Percentiles rank a stretch among this genome's conserved stretches.
These are phyloP conservation scores for Didymodactylos carnosus DNA, from an alignment of 2,888 invertebrate genomes.

Conservation along the genomic window DNA sequence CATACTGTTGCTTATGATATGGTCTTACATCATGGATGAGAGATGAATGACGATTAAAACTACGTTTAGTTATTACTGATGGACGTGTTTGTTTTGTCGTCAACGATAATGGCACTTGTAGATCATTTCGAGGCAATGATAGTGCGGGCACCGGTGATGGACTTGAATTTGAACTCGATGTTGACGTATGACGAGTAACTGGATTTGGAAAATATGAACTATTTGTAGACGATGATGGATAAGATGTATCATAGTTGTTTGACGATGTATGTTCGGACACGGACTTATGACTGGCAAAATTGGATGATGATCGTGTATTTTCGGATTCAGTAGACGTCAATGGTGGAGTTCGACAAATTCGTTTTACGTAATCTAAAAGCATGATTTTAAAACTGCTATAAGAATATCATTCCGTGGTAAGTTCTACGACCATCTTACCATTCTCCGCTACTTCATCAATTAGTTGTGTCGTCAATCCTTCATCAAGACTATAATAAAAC, in stretches of 20 bases:
- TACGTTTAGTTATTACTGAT: too few species aligned
- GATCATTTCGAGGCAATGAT: too few species aligned
- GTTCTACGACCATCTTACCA: background rate
- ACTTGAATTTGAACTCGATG: background rate
- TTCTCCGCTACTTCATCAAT: background rate
- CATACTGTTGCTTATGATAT: too few species aligned
- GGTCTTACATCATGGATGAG: too few species aligned
- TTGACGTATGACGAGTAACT: background rate
- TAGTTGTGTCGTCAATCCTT: background rate
- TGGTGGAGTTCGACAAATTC: background rate
- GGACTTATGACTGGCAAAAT: too few species aligned
- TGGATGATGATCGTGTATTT: too few species aligned
- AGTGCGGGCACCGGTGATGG: too few species aligned
- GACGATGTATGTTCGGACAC: background rate
- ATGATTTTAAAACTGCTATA: background rate
- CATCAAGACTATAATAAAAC: background rate
- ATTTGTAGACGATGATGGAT: background rate
- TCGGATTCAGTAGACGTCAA: background rate
- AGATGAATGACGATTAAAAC: too few species aligned
- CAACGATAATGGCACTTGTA: too few species aligned
- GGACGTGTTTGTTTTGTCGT: too few species aligned
- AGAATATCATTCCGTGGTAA: background rate
- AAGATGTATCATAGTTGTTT: background rate
- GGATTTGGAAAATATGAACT: background rate
- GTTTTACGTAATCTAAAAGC: background rate